Evolutionary conservation across 2,888 invertebrate genomes (phyloP).

Genomic region (Lordiphosa andalusiaca): DNA sequence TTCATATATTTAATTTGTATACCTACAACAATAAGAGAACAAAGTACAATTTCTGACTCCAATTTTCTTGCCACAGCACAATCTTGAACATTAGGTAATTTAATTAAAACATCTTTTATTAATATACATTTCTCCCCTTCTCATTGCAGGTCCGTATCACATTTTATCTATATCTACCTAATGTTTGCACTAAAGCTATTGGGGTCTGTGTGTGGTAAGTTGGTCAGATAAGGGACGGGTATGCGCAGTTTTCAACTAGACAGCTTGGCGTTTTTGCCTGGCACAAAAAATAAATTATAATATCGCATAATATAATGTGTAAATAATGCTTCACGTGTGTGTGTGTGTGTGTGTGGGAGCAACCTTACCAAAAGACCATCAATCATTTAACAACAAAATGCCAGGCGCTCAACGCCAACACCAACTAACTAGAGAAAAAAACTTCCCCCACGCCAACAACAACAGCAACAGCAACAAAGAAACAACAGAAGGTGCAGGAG

Average conservation of each 20-base stretch:
- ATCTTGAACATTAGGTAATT: no score
- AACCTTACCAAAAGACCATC: slow-evolving; percentile 55
- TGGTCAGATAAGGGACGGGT: slow-evolving; percentile 23
- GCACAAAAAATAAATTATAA: slow-evolving; percentile 41
- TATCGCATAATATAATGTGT: slow-evolving; percentile 53
- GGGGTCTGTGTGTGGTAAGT: slow-evolving; percentile 41
- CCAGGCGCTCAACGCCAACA: slow-evolving; percentile 58
- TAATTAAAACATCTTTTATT: no score
- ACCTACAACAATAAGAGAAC: no score
- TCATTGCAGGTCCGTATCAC: slow-evolving; percentile 58
- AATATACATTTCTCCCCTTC: slow-evolving; percentile 2
- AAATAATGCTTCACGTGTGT: slow-evolving; percentile 40
- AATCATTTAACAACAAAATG: slow-evolving; percentile 66
- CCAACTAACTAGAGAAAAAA: slow-evolving; percentile 31
- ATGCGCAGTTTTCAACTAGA: slow-evolving; percentile 37
- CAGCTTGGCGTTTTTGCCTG: slow-evolving; percentile 50
- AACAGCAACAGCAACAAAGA: slow-evolving; percentile 14
- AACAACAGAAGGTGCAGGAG: slow-evolving; percentile 38
- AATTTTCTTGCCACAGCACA: no score
- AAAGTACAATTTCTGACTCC: no score
- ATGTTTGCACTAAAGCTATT: slow-evolving; percentile 21
- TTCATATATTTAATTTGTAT: no score
- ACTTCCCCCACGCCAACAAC: slow-evolving; percentile 44
- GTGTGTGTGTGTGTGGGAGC: slow-evolving; percentile 36
- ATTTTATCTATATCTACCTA: slow-evolving; percentile 43